Percentiles rank a stretch among this genome's conserved stretches.
Evolutionary conservation across 2,888 invertebrate species (phyloP).

Genomic region (Byasa hedistus): DNA sequence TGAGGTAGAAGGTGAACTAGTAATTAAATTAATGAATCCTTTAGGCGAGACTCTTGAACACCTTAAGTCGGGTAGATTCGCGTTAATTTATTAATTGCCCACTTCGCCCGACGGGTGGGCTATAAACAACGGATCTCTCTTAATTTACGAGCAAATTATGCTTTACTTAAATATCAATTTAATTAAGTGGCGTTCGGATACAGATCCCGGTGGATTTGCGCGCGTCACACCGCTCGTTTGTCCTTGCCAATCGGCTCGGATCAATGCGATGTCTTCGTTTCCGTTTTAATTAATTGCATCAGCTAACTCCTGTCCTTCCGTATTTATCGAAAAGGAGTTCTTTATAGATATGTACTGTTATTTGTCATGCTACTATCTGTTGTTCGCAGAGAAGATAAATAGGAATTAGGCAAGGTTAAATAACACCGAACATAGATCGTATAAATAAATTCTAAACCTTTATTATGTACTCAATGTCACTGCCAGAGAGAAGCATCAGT

Average conservation of each 20-base stretch:
- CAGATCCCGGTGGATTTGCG: constrained; percentile 64
- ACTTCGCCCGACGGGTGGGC: constrained; percentile 55
- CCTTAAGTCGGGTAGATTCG: constrained; percentile 70
- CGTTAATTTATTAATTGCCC: constrained; percentile 79
- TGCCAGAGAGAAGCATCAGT: background rate
- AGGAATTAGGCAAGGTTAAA: too few relatives aligned
- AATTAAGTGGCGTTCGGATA: constrained; percentile 74
- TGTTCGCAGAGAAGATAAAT: too few relatives aligned
- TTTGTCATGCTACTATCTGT: too few relatives aligned
- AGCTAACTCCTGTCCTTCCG: constrained; percentile 20
- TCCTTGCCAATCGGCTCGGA: constrained; percentile 61
- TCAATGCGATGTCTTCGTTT: constrained; percentile 32
- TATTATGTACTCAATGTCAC: too few relatives aligned
- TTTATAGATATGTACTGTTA: background rate
- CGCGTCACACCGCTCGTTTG: constrained; percentile 54
- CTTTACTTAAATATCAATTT: constrained; percentile 81
- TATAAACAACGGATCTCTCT: constrained; percentile 78
- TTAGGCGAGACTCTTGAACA: constrained; percentile 58
- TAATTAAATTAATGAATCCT: constrained; percentile 75
- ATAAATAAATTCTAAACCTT: too few relatives aligned
- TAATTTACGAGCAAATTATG: constrained; percentile 79
- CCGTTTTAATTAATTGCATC: constrained; percentile 20
- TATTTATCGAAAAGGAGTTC: constrained; percentile 16
- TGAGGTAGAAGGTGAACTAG: constrained; percentile 42
- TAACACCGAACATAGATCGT: too few relatives aligned